These are phyloP conservation scores for Liasis olivaceus DNA, from an alignment of 2,797 vertebrate genomes.

Conservation along the genomic window DNA sequence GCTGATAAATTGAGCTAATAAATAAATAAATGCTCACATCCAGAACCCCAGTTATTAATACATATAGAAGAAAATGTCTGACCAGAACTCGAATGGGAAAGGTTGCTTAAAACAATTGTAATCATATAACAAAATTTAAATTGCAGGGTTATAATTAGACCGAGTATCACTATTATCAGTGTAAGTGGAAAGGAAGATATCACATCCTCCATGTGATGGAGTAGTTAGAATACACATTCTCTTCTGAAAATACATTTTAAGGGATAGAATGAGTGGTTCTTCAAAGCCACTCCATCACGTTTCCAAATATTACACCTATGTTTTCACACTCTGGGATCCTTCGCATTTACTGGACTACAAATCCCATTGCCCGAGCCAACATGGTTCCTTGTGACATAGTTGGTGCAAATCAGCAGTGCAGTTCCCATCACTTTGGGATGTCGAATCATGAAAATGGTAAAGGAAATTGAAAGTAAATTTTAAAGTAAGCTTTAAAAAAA, in stretches of 20 bases:
- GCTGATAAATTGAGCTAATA: background rate
- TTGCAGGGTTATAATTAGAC: background rate
- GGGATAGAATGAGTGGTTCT: background rate
- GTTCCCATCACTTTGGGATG: no score
- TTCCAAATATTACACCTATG: no score
- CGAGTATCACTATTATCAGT: background rate
- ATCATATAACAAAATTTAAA: background rate
- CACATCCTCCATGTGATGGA: background rate
- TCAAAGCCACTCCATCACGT: no score
- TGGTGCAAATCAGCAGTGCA: no score
- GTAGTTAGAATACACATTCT: background rate
- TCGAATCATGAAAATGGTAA: no score
- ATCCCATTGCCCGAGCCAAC: no score
- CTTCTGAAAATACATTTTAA: background rate
- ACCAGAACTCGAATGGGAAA: background rate
- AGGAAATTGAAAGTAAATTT: no score
- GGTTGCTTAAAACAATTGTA: background rate
- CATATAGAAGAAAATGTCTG: background rate
- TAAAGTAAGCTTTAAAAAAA: no score
- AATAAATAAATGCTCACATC: background rate
- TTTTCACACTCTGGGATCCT: no score
- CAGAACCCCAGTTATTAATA: no score
- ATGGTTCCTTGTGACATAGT: no score
- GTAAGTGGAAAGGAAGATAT: background rate
- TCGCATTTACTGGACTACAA: no score